Evolutionary conservation across 2,888 invertebrate genomes (phyloP).

Genomic region (Noctua fimbriata): DNA sequence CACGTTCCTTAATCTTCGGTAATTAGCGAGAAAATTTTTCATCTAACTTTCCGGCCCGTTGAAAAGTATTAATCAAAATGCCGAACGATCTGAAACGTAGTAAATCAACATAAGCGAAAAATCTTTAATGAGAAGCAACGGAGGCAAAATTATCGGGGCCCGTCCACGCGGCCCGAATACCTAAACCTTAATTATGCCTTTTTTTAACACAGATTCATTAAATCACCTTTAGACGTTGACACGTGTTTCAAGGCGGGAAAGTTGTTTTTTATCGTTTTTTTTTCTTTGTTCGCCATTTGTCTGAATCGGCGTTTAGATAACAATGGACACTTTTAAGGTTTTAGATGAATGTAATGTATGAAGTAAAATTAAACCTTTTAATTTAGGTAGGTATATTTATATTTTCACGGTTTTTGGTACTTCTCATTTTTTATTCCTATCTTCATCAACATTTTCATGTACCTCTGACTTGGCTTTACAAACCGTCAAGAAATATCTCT

Average conservation of each 20-base stretch:
- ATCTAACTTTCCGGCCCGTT: slow-evolving; percentile 66
- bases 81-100: slow-evolving; percentile 71
- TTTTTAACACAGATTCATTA: slow-evolving; percentile 75
- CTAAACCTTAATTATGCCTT: slow-evolving; percentile 76
- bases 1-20: slow-evolving; percentile 71
- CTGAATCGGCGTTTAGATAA: slow-evolving; percentile 37
- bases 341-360: slow-evolving; percentile 25
- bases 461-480: no score
- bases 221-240: slow-evolving; percentile 76
- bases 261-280: slow-evolving; percentile 45
- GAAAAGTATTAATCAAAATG: slow-evolving; percentile 77
- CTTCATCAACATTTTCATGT: not conserved
- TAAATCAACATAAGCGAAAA: slow-evolving; percentile 73
- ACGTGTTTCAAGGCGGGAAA: slow-evolving; percentile 65
- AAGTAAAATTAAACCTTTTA: not conserved
- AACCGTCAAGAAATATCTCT: no score
- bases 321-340: slow-evolving; percentile 38
- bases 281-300: slow-evolving; percentile 40
- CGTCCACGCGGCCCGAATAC: slow-evolving; percentile 67
- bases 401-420: not conserved
- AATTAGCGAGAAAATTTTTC: slow-evolving; percentile 70
- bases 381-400: not conserved
- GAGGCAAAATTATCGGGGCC: slow-evolving; percentile 72
- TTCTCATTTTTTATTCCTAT: not conserved
- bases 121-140: slow-evolving; percentile 78